A percentile compares a stretch with the other conserved stretches of the same genome.
Conservation (phyloP, 2,797 vertebrate species). For the Tapera naevia region DNA sequence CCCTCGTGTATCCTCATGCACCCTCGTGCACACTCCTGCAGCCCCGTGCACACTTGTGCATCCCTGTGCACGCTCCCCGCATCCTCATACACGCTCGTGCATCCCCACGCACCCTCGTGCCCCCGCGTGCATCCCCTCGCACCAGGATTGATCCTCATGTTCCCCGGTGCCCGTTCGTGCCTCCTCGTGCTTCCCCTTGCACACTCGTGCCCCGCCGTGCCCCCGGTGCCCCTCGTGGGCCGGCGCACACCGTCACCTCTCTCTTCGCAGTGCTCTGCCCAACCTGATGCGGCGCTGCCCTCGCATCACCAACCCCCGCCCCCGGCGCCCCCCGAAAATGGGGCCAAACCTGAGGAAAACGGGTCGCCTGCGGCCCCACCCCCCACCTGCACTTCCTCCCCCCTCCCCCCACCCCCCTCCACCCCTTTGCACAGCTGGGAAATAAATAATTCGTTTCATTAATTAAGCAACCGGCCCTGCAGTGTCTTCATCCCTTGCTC, state of each 20-base stretch:
- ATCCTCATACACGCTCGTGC: too few relatives aligned
- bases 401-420: not conserved
- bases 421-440: constrained; percentile 40
- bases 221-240: not conserved
- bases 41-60: accelerated
- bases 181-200: not conserved
- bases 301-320: not conserved
- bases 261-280: constrained; percentile 56
- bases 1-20: not conserved
- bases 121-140: too few relatives aligned
- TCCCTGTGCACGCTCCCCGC: too few relatives aligned
- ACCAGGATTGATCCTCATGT: too few relatives aligned
- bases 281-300: constrained; percentile 18
- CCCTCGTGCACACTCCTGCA: not conserved
- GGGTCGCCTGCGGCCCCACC: not conserved
- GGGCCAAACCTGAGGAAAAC: not conserved
- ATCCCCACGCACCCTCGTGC: not conserved
- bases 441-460: constrained; percentile 53
- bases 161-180: too few relatives aligned
- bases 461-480: constrained; percentile 11
- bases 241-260: accelerated
- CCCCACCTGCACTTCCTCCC: too few relatives aligned
- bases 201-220: not conserved
- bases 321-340: not conserved
- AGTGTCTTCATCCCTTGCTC: not conserved